A percentile compares a stretch with the other conserved stretches of the same genome.
These are phyloP conservation scores for Staurois parvus DNA, from an alignment of 2,797 vertebrate species.

Conservation along the genomic window DNA sequence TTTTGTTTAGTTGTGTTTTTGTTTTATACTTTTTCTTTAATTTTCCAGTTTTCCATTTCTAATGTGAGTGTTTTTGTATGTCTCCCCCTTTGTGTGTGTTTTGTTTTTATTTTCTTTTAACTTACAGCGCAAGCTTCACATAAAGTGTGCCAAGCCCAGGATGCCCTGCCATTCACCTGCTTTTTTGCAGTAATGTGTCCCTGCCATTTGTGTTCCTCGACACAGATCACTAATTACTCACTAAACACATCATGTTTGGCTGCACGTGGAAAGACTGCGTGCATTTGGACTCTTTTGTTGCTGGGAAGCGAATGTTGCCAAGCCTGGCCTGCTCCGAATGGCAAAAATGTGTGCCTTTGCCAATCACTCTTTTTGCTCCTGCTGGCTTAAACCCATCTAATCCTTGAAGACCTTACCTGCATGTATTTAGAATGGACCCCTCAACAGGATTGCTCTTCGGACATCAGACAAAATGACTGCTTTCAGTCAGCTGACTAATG, in stretches of 20 bases:
- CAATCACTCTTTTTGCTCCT: conserved; percentile 16
- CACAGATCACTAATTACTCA: conserved; percentile 77
- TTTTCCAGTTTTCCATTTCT: conserved; percentile 61
- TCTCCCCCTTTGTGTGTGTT: conserved; percentile 74
- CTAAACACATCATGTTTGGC: conserved; percentile 71
- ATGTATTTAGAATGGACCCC: conserved; percentile 16
- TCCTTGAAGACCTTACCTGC: conserved; percentile 40
- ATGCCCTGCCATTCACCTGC: conserved; percentile 83
- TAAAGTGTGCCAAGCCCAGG: conserved; percentile 85
- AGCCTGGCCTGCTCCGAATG: conserved; percentile 57
- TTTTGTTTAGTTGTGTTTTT: conserved; percentile 66
- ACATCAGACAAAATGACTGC: not conserved
- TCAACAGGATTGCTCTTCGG: conserved; percentile 13
- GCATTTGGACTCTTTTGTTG: conserved; percentile 52
- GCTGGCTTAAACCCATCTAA: conserved; percentile 37
- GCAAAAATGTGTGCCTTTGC: conserved; percentile 52
- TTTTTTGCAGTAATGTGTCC: conserved; percentile 84
- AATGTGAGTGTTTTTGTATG: conserved; percentile 54
- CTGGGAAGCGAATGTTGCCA: conserved; percentile 54
- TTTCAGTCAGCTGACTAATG: conserved; percentile 4
- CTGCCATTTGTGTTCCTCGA: conserved; percentile 75
- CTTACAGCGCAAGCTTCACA: conserved; percentile 89
- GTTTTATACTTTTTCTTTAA: conserved; percentile 55
- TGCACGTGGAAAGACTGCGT: conserved; percentile 60
- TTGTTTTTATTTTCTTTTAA: conserved; percentile 81